phyloP scores from a whole-genome alignment of 35 echinoderm and acorn worm genomes.

The Patiria miniata region DNA sequence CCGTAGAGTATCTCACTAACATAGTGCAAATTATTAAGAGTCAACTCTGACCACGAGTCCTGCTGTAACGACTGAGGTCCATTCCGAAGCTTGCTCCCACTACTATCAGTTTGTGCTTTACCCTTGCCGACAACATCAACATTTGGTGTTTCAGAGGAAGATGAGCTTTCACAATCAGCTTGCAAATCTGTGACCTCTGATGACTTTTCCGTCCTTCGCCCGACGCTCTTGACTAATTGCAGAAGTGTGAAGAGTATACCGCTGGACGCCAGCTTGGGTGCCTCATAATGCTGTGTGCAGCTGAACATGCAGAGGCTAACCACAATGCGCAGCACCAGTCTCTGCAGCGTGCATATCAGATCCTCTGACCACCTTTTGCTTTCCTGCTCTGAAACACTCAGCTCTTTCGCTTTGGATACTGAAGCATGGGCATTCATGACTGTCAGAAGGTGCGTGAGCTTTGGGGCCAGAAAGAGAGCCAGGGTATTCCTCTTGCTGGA shows the following conservation, averaged over 20 bases:
- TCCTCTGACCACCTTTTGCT: constrained; percentile 49
- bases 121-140: background rate
- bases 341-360: constrained; percentile 63
- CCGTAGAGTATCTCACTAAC: constrained; percentile 83
- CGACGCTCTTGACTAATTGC: constrained; percentile 44
- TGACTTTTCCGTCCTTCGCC: constrained; percentile 7
- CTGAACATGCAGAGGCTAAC: constrained; percentile 85
- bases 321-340: constrained; percentile 76
- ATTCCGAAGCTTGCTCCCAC: background rate
- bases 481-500: constrained; percentile 70
- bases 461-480: constrained; percentile 78
- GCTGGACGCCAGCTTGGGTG: constrained; percentile 51
- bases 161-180: background rate
- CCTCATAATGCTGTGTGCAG: constrained; percentile 69
- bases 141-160: background rate
- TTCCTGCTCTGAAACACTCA: background rate
- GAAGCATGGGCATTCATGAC: constrained; percentile 50
- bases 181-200: background rate
- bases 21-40: constrained; percentile 18
- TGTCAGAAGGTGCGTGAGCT: constrained; percentile 70
- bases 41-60: background rate
- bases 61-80: background rate
- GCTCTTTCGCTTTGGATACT: constrained; percentile 13
- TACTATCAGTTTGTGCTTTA: background rate
- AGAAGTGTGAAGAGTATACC: constrained; percentile 71